Evolutionary conservation across 1,140 invertebrate species (phyloP).

Genomic region (Lerema accius): DNA sequence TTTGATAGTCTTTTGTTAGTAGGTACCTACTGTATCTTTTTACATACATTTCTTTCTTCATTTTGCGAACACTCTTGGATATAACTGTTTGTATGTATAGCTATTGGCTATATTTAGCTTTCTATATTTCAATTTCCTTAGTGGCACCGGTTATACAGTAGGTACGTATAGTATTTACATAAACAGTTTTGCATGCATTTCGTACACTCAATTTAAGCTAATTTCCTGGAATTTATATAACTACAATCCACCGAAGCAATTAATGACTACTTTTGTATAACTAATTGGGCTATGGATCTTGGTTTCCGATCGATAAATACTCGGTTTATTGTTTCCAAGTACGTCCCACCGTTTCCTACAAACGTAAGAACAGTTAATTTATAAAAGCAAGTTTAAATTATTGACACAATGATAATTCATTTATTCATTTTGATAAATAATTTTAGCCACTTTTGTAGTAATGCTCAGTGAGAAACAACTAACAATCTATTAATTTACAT

Average conservation of each 20-base stretch:
- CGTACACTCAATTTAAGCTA: conserved; percentile 36
- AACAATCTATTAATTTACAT: neutral
- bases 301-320: conserved; percentile 15
- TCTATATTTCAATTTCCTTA: neutral
- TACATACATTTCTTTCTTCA: no score
- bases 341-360: neutral
- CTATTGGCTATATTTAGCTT: no score
- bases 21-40: no score
- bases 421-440: no score
- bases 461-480: no score
- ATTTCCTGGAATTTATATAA: conserved; percentile 54
- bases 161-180: conserved; percentile 31
- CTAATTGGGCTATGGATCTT: conserved; percentile 12
- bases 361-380: neutral
- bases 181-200: conserved; percentile 50
- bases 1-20: no score
- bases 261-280: conserved; percentile 37
- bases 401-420: no score
- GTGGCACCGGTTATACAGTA: neutral
- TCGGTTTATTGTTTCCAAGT: neutral
- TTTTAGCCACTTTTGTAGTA: no score
- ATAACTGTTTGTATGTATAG: no score
- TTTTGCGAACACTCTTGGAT: no score
- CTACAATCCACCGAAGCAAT: conserved; percentile 42
- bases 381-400: no score